Conservation (phyloP, 1,140 invertebrate species). For the Procambarus clarkii region DNA sequence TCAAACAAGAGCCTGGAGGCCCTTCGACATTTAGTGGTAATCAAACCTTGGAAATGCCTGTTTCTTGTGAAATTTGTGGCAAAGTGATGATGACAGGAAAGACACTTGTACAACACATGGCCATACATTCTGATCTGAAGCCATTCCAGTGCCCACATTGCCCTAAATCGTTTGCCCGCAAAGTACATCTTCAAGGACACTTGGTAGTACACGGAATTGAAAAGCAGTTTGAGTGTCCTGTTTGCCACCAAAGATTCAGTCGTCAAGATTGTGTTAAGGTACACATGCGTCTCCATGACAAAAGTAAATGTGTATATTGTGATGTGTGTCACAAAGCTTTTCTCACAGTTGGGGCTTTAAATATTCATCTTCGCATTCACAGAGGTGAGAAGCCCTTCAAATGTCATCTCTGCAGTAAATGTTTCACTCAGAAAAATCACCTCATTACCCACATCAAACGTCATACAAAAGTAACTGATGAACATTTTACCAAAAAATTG, state of each 20-base stretch:
- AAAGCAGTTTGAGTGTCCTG: constrained; percentile 72
- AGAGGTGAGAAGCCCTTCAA: constrained; percentile 72
- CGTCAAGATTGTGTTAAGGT: constrained; percentile 72
- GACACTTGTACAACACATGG: constrained; percentile 71
- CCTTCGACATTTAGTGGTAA: background rate
- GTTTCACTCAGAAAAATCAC: constrained; percentile 72
- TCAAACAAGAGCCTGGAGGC: constrained; percentile 53
- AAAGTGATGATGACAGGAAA: constrained; percentile 71
- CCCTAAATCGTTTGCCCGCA: constrained; percentile 71
- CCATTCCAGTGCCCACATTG: constrained; percentile 72
- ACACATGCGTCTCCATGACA: constrained; percentile 72
- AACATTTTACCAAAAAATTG: constrained; percentile 70
- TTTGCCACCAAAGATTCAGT: constrained; percentile 71
- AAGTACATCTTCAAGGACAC: constrained; percentile 71
- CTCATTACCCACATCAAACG: constrained; percentile 72
- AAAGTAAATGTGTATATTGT: constrained; percentile 71
- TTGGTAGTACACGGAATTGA: constrained; percentile 71
- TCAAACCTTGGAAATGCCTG: constrained; percentile 61
- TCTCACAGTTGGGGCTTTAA: constrained; percentile 69
- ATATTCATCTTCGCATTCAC: constrained; percentile 72
- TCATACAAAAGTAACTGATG: constrained; percentile 70
- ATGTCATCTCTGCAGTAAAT: constrained; percentile 71
- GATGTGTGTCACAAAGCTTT: constrained; percentile 72
- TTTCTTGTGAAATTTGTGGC: constrained; percentile 68
- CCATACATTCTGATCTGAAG: constrained; percentile 70